These are phyloP conservation scores for Zoroaster sp. DNA, from an alignment of 53 echinoderm and acorn worm species.

Conservation along the genomic window DNA sequence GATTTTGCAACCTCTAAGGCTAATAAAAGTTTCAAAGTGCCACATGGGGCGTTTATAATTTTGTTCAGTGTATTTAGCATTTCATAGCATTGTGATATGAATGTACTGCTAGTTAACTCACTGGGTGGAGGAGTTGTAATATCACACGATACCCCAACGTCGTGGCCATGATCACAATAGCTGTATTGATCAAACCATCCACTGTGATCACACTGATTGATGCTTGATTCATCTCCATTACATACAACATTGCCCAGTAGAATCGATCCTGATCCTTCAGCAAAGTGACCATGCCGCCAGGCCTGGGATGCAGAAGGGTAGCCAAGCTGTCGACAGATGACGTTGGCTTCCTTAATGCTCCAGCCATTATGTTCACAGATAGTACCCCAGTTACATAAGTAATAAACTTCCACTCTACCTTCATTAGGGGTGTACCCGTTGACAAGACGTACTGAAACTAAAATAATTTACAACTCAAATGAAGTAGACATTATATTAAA, in stretches of 20 bases:
- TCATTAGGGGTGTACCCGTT: background rate
- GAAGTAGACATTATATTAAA: too few relatives aligned
- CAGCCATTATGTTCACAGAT: background rate
- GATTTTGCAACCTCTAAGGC: too few relatives aligned
- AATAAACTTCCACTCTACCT: conserved; percentile 4
- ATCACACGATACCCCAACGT: conserved; percentile 14
- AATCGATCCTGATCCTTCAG: conserved; percentile 40
- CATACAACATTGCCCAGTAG: conserved; percentile 32
- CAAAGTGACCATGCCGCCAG: conserved; percentile 19
- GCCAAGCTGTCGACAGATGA: conserved; percentile 52
- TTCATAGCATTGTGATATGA: too few relatives aligned
- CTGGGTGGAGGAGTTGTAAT: background rate
- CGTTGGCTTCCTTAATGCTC: background rate
- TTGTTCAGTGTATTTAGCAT: too few relatives aligned
- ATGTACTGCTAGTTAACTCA: too few relatives aligned
- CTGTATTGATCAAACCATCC: conserved; percentile 5
- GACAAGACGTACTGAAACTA: conserved; percentile 8
- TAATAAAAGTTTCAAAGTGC: too few relatives aligned
- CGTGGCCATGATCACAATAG: background rate
- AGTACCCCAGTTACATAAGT: background rate
- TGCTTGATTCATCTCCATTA: conserved; percentile 21
- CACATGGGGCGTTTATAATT: too few relatives aligned
- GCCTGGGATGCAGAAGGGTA: conserved; percentile 24
- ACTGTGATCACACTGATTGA: conserved; percentile 11
- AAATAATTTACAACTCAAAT: too few relatives aligned